Evolutionary conservation across 2,113 vertebrate genomes (phyloP), one percentile per base, ranked within the genome.

Genomic region (Camelus bactrianus): DNA sequence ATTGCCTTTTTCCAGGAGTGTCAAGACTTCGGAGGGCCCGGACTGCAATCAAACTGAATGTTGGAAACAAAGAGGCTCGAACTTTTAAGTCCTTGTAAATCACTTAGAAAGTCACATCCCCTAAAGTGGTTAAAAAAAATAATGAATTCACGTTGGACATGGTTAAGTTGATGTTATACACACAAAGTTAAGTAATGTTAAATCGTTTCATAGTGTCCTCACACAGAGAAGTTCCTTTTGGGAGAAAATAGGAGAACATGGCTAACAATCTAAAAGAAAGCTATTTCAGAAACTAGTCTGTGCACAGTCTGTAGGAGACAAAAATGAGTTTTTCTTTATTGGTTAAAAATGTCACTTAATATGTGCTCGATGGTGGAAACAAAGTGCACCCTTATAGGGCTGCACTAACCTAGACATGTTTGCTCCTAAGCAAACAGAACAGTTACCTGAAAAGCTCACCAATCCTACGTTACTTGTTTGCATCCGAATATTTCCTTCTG

Each of bases 211-310:
- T 5, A 65, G 54, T 10, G 30, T 48, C 20, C 30, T 42, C n/a
- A 54, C 20, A 80, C 0, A 72, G 46, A 64, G 35, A 7, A 20
- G 30, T 69, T 88, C 67, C 52, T 95, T 62, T 35, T 16, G 42
- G n/a, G 87, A 89, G 46, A 91, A 77, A 87, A 79, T 19, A 48
- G 75, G 92, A 95, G 15, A 46, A 48, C 85, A 42, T 38, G 26
- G 87, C 69, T 94, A 76, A 77, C 26, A 52, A 42, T 28, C n/a
- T 70, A 69, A 94, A 87, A 92, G 92, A 89, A 90, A 90, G 56
- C 46, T 42, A 50, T 30, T 95, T 60, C 80, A 93, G 30, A 52
- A 93, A 90, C 22, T 62, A 79, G 73, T 67, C 28, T 4, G 7
- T 26, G 7, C 3, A 52, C 26, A 32, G 3, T 35, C 64, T 64